A percentile compares a stretch with the other conserved stretches of the same genome.
Conservation (phyloP, 2,113 vertebrate genomes). For the Indicator maculatus region DNA sequence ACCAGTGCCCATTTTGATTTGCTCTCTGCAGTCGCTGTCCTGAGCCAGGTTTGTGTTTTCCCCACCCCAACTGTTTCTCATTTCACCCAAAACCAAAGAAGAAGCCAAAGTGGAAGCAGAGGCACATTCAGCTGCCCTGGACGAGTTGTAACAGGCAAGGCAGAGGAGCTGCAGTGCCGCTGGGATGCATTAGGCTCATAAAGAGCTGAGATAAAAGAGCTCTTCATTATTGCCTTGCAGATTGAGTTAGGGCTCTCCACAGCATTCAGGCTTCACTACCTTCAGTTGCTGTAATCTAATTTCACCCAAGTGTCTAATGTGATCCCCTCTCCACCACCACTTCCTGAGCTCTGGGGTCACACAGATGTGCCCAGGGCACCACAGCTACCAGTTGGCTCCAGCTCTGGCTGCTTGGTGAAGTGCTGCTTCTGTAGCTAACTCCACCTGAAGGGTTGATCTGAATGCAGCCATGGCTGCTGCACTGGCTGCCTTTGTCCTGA, state of each 20-base stretch:
- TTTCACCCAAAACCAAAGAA: neutral
- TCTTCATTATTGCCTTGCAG: conserved; percentile 32
- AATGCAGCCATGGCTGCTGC: neutral
- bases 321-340: neutral
- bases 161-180: neutral
- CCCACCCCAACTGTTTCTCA: neutral
- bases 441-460: neutral
- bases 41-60: conserved; percentile 14
- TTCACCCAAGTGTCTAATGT: neutral
- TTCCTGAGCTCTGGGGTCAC: neutral
- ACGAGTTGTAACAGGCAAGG: conserved; percentile 8
- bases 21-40: neutral
- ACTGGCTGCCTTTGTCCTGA: neutral
- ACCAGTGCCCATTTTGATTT: neutral
- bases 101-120: neutral
- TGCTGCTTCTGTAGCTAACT: neutral
- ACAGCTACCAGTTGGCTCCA: neutral
- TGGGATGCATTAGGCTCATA: conserved; percentile 28
- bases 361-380: neutral
- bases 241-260: conserved; percentile 35
- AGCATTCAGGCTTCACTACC: conserved; percentile 12
- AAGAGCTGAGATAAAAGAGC: conserved; percentile 45
- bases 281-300: conserved; percentile 45
- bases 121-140: neutral
- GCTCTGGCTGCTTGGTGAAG: neutral